Conservation (phyloP, 2,888 invertebrate genomes). For the Eupithecia centaureata region DNA sequence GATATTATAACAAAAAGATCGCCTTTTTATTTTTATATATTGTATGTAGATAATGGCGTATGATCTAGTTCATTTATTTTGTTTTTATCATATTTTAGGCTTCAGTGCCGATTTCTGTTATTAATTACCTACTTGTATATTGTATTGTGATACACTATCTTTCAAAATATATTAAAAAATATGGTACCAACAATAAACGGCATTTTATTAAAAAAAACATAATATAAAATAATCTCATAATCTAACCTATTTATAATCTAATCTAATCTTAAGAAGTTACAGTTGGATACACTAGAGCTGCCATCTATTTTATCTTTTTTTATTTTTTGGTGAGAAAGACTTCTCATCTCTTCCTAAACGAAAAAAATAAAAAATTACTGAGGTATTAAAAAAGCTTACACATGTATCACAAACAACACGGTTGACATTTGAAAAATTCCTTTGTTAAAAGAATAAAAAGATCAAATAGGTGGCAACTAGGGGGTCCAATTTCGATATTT, state of each 20-base stretch:
- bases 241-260: conserved; percentile 1
- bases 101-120: conserved; percentile 60
- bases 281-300: too few species aligned
- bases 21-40: conserved; percentile 57
- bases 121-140: conserved; percentile 62
- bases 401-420: too few species aligned
- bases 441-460: too few species aligned
- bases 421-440: too few species aligned
- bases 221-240: neutral
- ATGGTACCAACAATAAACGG: conserved; percentile 59
- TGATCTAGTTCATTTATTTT: conserved; percentile 61
- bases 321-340: too few species aligned
- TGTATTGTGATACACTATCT: conserved; percentile 70
- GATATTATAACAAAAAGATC: conserved; percentile 50
- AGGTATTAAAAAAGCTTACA: too few species aligned
- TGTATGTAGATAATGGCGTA: conserved; percentile 63
- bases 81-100: conserved; percentile 63
- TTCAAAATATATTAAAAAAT: conserved; percentile 67
- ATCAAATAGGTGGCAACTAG: too few species aligned
- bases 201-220: conserved; percentile 29
- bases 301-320: too few species aligned
- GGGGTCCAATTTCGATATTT: too few species aligned
- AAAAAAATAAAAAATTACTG: too few species aligned
- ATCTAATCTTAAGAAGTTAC: too few species aligned
- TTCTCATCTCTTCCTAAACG: too few species aligned